These are phyloP conservation scores for Amphilophus citrinellus DNA, from an alignment of 2,113 vertebrate genomes.

Conservation along the genomic window DNA sequence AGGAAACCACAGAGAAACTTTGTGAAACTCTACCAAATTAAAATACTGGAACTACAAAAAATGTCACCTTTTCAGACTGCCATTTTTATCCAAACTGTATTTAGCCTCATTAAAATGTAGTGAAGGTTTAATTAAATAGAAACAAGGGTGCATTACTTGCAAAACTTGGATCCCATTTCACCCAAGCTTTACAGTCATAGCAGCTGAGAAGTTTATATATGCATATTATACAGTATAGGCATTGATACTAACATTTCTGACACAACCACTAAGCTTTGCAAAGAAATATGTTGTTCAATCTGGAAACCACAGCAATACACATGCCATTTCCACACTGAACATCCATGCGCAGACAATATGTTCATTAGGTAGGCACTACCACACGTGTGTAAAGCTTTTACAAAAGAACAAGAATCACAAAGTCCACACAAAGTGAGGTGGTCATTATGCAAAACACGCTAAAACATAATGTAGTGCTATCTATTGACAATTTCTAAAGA, in stretches of 20 bases:
- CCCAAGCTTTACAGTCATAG: no score
- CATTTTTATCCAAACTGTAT: not conserved
- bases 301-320: rapidly evolving
- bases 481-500: not conserved
- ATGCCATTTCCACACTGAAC: not conserved
- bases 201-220: not conserved
- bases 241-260: rapidly evolving
- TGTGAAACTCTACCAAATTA: not conserved
- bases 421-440: not conserved
- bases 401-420: not conserved
- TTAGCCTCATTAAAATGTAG: not conserved
- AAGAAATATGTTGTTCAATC: not conserved
- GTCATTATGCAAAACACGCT: rapidly evolving
- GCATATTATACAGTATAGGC: rapidly evolving
- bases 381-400: not conserved
- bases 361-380: not conserved
- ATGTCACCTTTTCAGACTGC: not conserved
- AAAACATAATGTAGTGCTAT: not conserved
- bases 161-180: not conserved
- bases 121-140: no score
- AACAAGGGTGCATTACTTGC: not conserved
- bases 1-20: constrained; percentile 39
- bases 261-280: rapidly evolving
- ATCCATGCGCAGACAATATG: not conserved
- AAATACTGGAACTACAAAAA: not conserved